Conservation (phyloP, 2,888 invertebrate species). For the Acanthacorydalis orientalis region DNA sequence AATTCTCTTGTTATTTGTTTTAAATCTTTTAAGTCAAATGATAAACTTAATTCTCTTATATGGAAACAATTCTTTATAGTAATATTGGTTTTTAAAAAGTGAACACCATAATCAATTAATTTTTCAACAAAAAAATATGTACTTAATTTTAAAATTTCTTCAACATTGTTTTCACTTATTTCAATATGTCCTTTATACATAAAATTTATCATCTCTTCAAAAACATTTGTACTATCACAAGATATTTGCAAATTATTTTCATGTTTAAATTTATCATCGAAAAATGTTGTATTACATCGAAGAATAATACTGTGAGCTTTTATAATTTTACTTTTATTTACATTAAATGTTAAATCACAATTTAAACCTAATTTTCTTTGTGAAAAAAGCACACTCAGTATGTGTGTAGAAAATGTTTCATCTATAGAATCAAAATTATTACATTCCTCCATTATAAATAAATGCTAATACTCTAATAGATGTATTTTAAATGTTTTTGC, state of each 20-base stretch:
- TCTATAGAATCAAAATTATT: not conserved
- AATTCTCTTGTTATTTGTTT: slow-evolving; percentile 36
- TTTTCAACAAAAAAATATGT: slow-evolving; percentile 43
- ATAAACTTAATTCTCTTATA: slow-evolving; percentile 39
- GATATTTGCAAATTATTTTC: slow-evolving; percentile 35
- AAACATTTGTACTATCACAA: slow-evolving; percentile 38
- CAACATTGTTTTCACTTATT: slow-evolving; percentile 39
- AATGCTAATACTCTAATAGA: too few relatives aligned
- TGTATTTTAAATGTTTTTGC: too few relatives aligned
- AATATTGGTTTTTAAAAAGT: slow-evolving; percentile 42
- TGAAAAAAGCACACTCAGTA: slow-evolving; percentile 18
- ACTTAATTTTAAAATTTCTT: slow-evolving; percentile 40
- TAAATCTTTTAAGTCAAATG: slow-evolving; percentile 37
- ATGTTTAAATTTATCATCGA: slow-evolving; percentile 40
- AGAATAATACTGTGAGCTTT: slow-evolving; percentile 43
- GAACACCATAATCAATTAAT: slow-evolving; percentile 43
- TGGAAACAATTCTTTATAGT: slow-evolving; percentile 43
- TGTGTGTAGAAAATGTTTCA: not conserved
- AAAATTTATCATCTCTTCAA: slow-evolving; percentile 39
- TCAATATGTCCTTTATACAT: slow-evolving; percentile 45
- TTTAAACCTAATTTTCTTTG: slow-evolving; percentile 38
- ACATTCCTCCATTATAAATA: too few relatives aligned
- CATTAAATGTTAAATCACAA: slow-evolving; percentile 41
- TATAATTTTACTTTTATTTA: slow-evolving; percentile 33
- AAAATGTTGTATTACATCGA: slow-evolving; percentile 44